Conservation (phyloP, 2,888 invertebrate species). For the Tachina grossa region DNA sequence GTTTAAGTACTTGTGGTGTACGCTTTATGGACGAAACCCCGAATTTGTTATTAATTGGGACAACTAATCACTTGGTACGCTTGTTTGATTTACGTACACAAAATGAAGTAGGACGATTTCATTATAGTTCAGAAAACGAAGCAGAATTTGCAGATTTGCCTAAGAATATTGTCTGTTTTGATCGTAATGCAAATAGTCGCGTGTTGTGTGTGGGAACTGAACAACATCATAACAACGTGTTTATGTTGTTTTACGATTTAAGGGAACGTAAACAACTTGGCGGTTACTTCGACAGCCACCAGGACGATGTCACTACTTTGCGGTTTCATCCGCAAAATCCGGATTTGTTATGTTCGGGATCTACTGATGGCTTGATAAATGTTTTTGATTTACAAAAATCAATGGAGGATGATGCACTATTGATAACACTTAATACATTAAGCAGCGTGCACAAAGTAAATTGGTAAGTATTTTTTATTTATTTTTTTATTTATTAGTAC, state of each 20-base stretch:
- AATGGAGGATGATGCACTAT: conserved; percentile 91
- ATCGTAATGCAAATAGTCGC: conserved; percentile 88
- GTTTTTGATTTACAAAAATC: conserved; percentile 89
- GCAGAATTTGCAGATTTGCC: conserved; percentile 50
- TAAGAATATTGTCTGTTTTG: conserved; percentile 88
- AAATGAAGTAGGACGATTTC: conserved; percentile 80
- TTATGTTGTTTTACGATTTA: conserved; percentile 91
- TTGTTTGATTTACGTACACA: conserved; percentile 83
- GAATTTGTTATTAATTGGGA: conserved; percentile 77
- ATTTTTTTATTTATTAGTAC: no score
- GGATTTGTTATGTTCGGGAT: conserved; percentile 88
- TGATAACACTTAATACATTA: conserved; percentile 90
- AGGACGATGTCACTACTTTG: conserved; percentile 90
- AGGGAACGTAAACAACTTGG: conserved; percentile 87
- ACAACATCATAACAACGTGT: conserved; percentile 87
- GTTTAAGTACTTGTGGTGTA: conserved; percentile 76
- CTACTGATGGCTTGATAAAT: conserved; percentile 93
- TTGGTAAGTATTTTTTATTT: conserved; percentile 82
- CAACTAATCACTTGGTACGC: conserved; percentile 76
- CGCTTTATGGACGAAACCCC: conserved; percentile 78
- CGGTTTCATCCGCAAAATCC: conserved; percentile 88
- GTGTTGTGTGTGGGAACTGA: conserved; percentile 90
- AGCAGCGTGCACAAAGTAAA: conserved; percentile 88
- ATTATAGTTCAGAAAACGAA: conserved; percentile 52
- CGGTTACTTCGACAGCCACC: conserved; percentile 92